Base-by-base conservation (phyloP, 2,797 vertebrate species). In the Sebastes kiyomatsui region DNA sequence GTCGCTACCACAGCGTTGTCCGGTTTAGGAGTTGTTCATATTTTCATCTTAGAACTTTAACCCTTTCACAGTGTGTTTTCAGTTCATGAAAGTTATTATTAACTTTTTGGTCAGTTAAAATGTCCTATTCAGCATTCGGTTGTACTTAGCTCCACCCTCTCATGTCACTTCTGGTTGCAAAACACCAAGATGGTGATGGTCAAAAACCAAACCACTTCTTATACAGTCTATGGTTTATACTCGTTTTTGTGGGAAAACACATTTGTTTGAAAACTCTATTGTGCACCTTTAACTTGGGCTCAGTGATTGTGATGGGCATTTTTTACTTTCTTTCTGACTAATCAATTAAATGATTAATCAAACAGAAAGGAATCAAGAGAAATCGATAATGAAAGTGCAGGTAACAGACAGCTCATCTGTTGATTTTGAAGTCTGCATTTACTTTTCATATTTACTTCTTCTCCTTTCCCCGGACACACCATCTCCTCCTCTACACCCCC, bases 371-470 rank as follows among this genome's bases (percentile, higher is more conserved):
- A 28, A 55, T 49, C 1, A 62, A 42, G 11, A 69, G 42, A 54
- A 64, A 38, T 59, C 1, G 1, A 6, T 42, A 14, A 33, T 60
- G 7, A 64, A 28, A 65, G 18, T 18, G 12, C 59, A 76, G 42
- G 27, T 65, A 76, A 77, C 18, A 28, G 7, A 49, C 28, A 61
- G 33, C 28, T 67, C 61, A 61, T 69, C 30, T 77, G 76, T 75
- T 72, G 61, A 72, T 72, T 67, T 72, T 72, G 4, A 65, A 73
- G 38, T 64, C 7, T 35, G 20, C 12, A 32, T 75, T 59, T 78
- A 52, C 38, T 81, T 67, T 79, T 73, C 10, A 33, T 72, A 65
- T 83, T 83, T 64, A 46, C 61, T 74, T 59, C 65, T 74, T 59
- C 81, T 20, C 23, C 10, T 71, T 72, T 16, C 77, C 49, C 67